These are phyloP conservation scores for Meriones psammophilus DNA, from an alignment of 2,797 vertebrate species.

Conservation along the genomic window DNA sequence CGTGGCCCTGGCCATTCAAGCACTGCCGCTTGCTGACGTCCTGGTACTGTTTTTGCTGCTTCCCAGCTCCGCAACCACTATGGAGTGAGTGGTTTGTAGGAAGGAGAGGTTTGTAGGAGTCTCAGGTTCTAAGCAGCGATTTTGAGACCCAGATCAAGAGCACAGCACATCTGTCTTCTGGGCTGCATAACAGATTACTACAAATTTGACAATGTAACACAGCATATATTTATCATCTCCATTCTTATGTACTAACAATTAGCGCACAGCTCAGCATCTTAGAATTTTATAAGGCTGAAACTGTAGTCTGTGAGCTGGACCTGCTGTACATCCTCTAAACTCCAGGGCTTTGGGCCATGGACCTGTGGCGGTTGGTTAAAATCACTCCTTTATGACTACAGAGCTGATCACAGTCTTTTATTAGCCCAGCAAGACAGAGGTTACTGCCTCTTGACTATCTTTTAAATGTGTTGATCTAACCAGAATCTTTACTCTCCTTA, in stretches of 20 bases:
- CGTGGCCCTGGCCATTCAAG: no score
- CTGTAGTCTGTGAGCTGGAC: neutral
- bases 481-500: neutral
- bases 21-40: neutral
- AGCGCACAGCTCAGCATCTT: neutral
- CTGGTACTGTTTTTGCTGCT: neutral
- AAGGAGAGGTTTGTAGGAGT: neutral
- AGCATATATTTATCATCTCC: neutral
- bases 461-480: neutral
- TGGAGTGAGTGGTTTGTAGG: neutral
- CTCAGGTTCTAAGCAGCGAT: neutral
- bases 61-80: neutral
- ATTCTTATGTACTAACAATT: neutral
- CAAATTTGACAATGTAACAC: neutral
- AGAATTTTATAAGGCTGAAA: neutral
- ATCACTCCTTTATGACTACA: neutral
- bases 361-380: neutral
- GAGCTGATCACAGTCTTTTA: neutral
- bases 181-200: neutral
- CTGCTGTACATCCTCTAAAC: neutral
- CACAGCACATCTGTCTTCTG: neutral
- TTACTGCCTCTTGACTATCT: neutral
- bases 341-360: neutral
- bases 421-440: neutral
- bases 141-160: neutral